Base-by-base conservation (phyloP, 2,888 invertebrate genomes). In the Ceriagrion tenellum region DNA sequence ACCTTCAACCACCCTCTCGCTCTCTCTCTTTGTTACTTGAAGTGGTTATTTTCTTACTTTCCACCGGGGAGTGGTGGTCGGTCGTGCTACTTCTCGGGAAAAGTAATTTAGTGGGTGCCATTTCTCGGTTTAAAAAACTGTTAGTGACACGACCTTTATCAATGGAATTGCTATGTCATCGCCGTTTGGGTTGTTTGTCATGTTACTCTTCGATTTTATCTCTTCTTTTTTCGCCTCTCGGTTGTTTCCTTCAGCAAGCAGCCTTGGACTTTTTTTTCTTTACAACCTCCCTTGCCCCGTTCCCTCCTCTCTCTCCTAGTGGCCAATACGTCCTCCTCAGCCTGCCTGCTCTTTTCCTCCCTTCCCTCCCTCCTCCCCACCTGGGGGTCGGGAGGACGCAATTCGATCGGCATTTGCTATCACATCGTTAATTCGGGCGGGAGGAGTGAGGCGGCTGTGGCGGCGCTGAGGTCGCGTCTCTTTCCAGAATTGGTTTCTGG, bases 151-250 rank as follows among this genome's bases (percentile, higher is more conserved):
- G 89, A n/a, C 89, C 55, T 89, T 55, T 55, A 55, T 89, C 55
- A 55, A 55, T 55, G 55, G 89, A 55, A 89, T 89, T 55, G 89
- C 89, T 55, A 26, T 89, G 89, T 89, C 89, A 89, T 89, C 89
- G 20, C 89, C 89, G 89, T 47, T 47, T 89, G 89, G 89, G 89
- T 55, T 89, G 89, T 89, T 89, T 89, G 89, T 89, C 89, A 89
- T 55, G 89, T n/a, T 55, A 55, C 89, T 47, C 59, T 55, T 89
- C 89, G 89, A 89, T 89, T 89, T 55, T 47, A 89, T 89, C 89
- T 47, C 23, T 47, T 16, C 56, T 89, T 89, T 55, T 47, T 88
- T 89, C 55, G 89, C 55, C 47, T 89, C 13, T 47, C 12, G 55
- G 55, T 55, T 47, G 89, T 89, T 89, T 89, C 55, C 89, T 89